Evolutionary conservation across 2,797 vertebrate species (phyloP), one percentile per base, ranked within the genome.

Genomic region (Lagodon rhomboides): DNA sequence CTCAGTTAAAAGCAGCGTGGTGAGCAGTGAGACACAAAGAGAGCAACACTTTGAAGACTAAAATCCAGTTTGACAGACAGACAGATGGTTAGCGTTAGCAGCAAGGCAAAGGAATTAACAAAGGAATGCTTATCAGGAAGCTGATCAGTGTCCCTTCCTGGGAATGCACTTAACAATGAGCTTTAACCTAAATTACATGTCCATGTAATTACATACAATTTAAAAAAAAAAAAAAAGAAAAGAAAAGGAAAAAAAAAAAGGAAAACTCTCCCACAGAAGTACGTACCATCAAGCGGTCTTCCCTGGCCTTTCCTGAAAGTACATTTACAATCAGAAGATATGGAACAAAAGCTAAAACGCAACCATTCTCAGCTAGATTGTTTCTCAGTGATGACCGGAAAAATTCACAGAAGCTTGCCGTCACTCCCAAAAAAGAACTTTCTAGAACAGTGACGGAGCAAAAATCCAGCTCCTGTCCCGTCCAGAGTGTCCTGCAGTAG

Each of bases 21-120:
- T 82, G 81, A 79, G 84, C 78, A 50, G 80, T 83, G 83, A 68
- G 60, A 83, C 58, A 71, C 70, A 79, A 22, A 64, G 59, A 76
- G n/a, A 87, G 79, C 51, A 78, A 87, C 79, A 85, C 78, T 67
- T 77, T 69, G 18, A 65, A 87, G 81, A 89, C 76, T 78, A 75
- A 71, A 84, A 84, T 82, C 76, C 82, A 84, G 80, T 84, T 86
- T 73, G 86, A 86, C 74, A 71, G 90, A 90, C 56, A 54, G 84
- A 89, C 84, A 83, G 84, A 84, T 84, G 89, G 85, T 89, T 89
- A 89, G 92, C 83, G 51, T 92, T 92, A 95, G 94, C 94, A 95
- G 94, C 94, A 93, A 93, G 89, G 93, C 92, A 90, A 94, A 93
- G 88, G 79, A 89, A 90, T 85, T 63, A 85, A 80, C 85, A 89